phyloP scores from a whole-genome alignment of 2,797 vertebrate genomes.

The Cyclopterus lumpus region DNA sequence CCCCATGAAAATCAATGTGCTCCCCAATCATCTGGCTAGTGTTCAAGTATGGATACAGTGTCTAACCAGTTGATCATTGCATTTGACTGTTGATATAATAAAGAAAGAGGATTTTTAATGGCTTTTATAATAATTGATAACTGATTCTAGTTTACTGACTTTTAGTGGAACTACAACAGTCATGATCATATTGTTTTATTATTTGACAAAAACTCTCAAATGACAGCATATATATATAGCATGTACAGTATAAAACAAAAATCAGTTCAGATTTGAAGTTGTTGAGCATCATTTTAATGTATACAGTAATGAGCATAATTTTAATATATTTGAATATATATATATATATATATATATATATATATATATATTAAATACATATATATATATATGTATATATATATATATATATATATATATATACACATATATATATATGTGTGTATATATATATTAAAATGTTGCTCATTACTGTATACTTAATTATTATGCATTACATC shows the following conservation, averaged over 20 bases:
- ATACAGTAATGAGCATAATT: too few species aligned
- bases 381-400: too few species aligned
- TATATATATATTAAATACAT: too few species aligned
- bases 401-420: too few species aligned
- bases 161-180: neutral
- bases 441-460: too few species aligned
- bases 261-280: neutral
- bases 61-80: neutral
- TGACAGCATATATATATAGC: neutral
- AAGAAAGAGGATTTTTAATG: neutral
- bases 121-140: neutral
- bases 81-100: neutral
- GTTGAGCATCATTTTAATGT: neutral
- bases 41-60: neutral
- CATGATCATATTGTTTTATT: neutral
- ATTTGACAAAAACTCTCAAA: neutral
- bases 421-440: too few species aligned
- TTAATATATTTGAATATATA: too few species aligned
- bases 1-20: slow-evolving; percentile 25
- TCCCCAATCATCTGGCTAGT: slow-evolving; percentile 5
- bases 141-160: neutral
- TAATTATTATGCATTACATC: too few species aligned
- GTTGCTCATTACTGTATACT: too few species aligned
- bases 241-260: neutral
- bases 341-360: too few species aligned